phyloP scores from a whole-genome alignment of 2,888 invertebrate species.

The Lepas anatifera region DNA sequence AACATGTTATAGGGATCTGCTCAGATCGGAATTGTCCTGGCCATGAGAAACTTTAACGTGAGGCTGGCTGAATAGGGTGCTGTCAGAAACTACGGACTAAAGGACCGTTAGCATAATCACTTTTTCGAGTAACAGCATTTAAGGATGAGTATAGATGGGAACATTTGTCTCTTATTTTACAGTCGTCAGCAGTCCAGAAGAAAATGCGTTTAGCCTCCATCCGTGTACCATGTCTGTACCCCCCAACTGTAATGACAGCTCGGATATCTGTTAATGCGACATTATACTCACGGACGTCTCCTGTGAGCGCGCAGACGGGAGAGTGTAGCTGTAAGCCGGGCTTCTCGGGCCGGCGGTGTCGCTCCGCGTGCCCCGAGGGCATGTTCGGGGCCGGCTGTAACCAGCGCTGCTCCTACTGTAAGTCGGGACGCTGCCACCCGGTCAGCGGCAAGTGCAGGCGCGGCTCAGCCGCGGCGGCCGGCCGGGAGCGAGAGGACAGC shows the following conservation, averaged over 20 bases:
- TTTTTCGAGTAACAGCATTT: too few species aligned
- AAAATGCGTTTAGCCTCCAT: too few species aligned
- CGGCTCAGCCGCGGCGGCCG: neutral
- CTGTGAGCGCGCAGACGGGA: constrained; percentile 27
- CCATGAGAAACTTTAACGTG: neutral
- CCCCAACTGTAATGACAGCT: too few species aligned
- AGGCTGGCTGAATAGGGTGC: neutral
- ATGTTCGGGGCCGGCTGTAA: neutral
- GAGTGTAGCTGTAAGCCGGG: constrained; percentile 29
- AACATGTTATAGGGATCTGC: neutral
- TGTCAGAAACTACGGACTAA: too few species aligned
- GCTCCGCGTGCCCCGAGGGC: neutral
- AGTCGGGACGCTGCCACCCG: neutral
- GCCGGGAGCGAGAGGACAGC: neutral
- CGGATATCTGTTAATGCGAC: too few species aligned
- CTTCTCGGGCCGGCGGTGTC: constrained; percentile 6
- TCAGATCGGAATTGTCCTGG: neutral
- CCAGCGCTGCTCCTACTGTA: neutral
- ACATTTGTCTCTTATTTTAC: too few species aligned
- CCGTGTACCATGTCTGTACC: too few species aligned
- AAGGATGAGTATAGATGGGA: too few species aligned
- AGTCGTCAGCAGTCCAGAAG: too few species aligned
- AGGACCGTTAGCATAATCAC: too few species aligned
- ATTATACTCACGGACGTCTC: too few species aligned
- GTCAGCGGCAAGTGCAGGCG: neutral